Conservation (phyloP, 37 sponge, comb jelly and placozoan genomes). For the Amphimedon queenslandica region DNA sequence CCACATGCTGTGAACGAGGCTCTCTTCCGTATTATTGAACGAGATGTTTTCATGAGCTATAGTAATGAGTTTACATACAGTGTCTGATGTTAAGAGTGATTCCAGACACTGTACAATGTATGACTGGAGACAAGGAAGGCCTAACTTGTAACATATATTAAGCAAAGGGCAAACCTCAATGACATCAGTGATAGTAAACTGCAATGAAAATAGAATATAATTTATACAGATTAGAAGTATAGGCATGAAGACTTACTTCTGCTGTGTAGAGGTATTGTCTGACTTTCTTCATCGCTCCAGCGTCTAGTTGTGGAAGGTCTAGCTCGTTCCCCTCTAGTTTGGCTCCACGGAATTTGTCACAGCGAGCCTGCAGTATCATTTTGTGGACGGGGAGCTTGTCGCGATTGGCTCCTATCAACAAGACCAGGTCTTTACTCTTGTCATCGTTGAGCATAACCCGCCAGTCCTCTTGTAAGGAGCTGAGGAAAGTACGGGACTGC, state of each 20-base stretch:
- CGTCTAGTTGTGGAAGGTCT: constrained; percentile 4
- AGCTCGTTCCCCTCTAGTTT: constrained; percentile 3
- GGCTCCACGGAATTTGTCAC: constrained; percentile 36
- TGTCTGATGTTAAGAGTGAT: constrained; percentile 17
- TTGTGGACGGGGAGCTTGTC: constrained; percentile 39
- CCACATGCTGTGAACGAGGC: not conserved
- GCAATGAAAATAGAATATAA: constrained; percentile 2
- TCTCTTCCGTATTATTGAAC: not conserved
- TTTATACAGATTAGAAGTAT: not conserved
- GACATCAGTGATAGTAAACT: constrained; percentile 18
- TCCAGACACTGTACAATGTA: constrained; percentile 28
- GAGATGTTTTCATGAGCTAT: not conserved
- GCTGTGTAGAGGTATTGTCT: constrained; percentile 73
- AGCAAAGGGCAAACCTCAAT: not conserved
- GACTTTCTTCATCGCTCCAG: constrained; percentile 21
- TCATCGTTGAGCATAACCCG: constrained; percentile 19
- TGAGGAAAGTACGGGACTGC: constrained; percentile 9
- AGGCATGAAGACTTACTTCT: constrained; percentile 42
- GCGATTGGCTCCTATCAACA: constrained; percentile 20
- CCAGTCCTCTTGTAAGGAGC: constrained; percentile 31
- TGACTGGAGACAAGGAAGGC: constrained; percentile 32
- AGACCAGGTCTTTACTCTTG: constrained; percentile 29
- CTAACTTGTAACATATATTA: constrained; percentile 23
- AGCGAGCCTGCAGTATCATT: constrained; percentile 44
- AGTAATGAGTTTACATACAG: constrained; percentile 30